Evolutionary conservation across 2,888 invertebrate genomes (phyloP), one percentile per base, ranked within the genome.

Genomic region (Rhorus exstirpatorius): DNA sequence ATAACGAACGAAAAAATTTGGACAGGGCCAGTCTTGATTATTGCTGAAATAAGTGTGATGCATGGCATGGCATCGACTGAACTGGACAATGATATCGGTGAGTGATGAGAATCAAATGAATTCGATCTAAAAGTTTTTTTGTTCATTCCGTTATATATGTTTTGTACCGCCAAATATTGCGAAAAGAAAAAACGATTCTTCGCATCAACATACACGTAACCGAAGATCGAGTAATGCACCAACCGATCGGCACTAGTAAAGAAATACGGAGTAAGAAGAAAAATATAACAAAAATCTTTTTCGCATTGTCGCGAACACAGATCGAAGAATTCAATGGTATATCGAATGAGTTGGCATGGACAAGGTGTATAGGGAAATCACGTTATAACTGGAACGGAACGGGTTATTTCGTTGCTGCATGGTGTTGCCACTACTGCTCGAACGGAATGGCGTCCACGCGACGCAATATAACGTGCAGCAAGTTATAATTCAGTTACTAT

Each of bases 331-430:
- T 44, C 41, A 61, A 49, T 51, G 14, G 14, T 19, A 61, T 61
- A 68, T 53, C 10, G 12, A 46, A 53, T 35, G 53, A 55, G 24
- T 71, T 35, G 44, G 17, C 19, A 46, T 63, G 49, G 17, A 49
- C n/a, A 77, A 70, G 46, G 41, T 67, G n/a, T 31, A 6, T 31
- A 17, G 38, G 55, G 49, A 67, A 72, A 8, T 41, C 60, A 71
- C 75, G 65, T 78, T 3, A n/a, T 75, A 81, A 83, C 77, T 83
- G 72, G 79, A 83, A 81, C 81, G 84, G 76, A 79, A 83, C 81
- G 79, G 71, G 77, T 79, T 83, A 41, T 74, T 61, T 67, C 19
- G 41, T 70, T 31, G 24, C 51, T 70, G 65, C 63, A n/a, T 61
- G 44, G 44, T 46, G 70, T 55, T 60, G 41, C 55, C 35, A 51